phyloP scores from a whole-genome alignment of 2,113 vertebrate species.

The Natator depressus region DNA sequence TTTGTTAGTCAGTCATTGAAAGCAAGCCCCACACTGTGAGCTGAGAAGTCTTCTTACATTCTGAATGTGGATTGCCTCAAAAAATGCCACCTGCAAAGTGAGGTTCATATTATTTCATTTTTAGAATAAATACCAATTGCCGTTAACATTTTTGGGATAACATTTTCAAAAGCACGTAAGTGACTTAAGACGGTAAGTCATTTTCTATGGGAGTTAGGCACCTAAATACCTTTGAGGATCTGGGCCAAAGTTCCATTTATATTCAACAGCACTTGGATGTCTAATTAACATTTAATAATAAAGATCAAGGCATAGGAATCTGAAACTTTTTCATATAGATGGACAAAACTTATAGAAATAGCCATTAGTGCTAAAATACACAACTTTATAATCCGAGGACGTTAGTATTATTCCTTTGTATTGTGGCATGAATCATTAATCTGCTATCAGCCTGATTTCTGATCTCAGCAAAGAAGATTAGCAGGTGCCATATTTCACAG shows the following conservation, averaged over 20 bases:
- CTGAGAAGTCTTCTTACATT: not conserved
- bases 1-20: not conserved
- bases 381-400: not conserved
- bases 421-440: not conserved
- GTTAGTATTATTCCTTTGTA: not conserved
- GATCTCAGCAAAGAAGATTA: not conserved
- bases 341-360: not conserved
- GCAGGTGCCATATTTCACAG: not conserved
- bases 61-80: not conserved
- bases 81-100: rapidly evolving
- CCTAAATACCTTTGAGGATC: not conserved
- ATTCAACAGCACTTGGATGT: not conserved
- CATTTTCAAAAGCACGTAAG: not conserved
- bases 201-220: not conserved
- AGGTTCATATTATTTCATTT: not conserved
- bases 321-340: not conserved
- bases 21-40: not conserved
- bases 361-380: not conserved
- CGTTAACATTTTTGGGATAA: not conserved
- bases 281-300: not conserved
- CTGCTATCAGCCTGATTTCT: not conserved
- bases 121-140: not conserved
- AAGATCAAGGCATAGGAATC: not conserved
- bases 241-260: not conserved
- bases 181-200: not conserved